These are phyloP conservation scores for Enteromius mattozi DNA, from an alignment of 2,797 vertebrate species.

Conservation along the genomic window DNA sequence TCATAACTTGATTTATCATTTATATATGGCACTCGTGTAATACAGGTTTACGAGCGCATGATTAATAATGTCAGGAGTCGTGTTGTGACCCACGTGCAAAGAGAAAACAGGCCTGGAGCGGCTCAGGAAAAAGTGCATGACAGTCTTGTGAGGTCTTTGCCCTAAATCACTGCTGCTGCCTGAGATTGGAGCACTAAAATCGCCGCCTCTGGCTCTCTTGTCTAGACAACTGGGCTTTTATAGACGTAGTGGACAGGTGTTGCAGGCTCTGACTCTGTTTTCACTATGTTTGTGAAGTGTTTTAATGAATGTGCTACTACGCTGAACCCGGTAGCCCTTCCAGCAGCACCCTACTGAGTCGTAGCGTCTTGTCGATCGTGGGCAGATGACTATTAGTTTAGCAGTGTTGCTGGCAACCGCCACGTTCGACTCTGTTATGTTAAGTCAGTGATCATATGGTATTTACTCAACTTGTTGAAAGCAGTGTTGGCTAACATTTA, in stretches of 20 bases:
- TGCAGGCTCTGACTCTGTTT: constrained; percentile 44
- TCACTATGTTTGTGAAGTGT: constrained; percentile 25
- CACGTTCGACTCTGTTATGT: background rate
- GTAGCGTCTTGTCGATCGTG: constrained; percentile 8
- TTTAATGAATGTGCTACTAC: constrained; percentile 42
- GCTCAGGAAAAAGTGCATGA: background rate
- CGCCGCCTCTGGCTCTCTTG: constrained; percentile 24
- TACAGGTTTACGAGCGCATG: constrained; percentile 21
- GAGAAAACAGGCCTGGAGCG: constrained; percentile 28
- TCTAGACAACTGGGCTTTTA: constrained; percentile 49
- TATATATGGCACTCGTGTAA: constrained; percentile 7
- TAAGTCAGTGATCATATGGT: constrained; percentile 34
- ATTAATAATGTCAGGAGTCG: constrained; percentile 36
- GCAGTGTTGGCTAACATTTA: constrained; percentile 13
- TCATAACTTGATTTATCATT: constrained; percentile 25
- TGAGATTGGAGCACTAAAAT: constrained; percentile 36
- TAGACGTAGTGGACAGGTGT: constrained; percentile 49
- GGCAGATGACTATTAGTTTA: constrained; percentile 35
- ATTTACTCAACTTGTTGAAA: constrained; percentile 17
- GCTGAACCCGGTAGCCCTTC: constrained; percentile 19
- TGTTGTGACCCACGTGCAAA: constrained; percentile 7
- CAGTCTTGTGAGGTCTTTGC: constrained; percentile 41
- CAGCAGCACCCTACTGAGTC: constrained; percentile 30
- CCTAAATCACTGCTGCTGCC: constrained; percentile 41
- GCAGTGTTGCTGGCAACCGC: constrained; percentile 19